Conservation (phyloP, 2,888 invertebrate genomes). For the Metopia argyrocephala region DNA sequence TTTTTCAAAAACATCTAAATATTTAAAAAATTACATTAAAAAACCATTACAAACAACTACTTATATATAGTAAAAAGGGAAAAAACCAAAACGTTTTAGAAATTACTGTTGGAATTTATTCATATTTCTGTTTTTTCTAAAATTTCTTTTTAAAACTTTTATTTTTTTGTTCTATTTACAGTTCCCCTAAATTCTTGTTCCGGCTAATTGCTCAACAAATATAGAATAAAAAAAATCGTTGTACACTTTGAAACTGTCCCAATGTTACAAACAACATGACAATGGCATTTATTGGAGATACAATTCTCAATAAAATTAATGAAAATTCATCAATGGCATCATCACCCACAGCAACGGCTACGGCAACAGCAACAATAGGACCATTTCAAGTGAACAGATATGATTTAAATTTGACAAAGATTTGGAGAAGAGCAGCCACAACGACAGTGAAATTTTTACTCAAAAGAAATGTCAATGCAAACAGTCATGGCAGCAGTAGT, state of each 20-base stretch:
- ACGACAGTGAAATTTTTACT: constrained; percentile 38
- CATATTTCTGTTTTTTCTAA: no score
- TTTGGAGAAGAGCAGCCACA: constrained; percentile 36
- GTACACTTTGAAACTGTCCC: constrained; percentile 16
- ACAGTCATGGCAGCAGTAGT: not conserved
- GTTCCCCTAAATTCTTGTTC: not conserved
- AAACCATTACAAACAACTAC: no score
- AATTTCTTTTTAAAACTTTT: no score
- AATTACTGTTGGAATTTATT: no score
- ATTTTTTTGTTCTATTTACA: not conserved
- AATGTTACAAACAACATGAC: constrained; percentile 54
- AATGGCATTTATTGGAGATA: constrained; percentile 45
- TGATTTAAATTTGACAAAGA: constrained; percentile 48
- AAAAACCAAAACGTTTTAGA: no score
- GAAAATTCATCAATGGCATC: constrained; percentile 29
- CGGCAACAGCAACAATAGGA: not conserved
- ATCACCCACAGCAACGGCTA: constrained; percentile 10
- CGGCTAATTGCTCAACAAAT: not conserved
- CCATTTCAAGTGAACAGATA: constrained; percentile 22
- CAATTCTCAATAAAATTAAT: not conserved
- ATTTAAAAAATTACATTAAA: no score
- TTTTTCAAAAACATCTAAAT: no score
- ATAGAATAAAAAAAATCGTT: not conserved
- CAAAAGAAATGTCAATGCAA: constrained; percentile 50
- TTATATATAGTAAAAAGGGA: no score